Conservation (phyloP, 2,797 vertebrate genomes). For the Enteromius treurensis region DNA sequence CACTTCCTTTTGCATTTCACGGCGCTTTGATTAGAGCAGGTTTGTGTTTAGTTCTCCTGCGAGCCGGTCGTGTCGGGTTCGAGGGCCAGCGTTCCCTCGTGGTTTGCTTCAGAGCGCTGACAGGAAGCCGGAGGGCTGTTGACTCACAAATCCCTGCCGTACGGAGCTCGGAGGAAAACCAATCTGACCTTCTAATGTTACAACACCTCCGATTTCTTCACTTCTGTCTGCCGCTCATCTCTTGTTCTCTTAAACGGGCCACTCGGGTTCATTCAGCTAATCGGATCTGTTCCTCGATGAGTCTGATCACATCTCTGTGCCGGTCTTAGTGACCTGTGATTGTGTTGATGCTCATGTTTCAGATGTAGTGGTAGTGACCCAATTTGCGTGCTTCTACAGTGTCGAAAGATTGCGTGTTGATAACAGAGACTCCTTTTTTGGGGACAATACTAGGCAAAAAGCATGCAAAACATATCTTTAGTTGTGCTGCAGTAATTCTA, state of each 20-base stretch:
- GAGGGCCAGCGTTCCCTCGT: constrained; percentile 57
- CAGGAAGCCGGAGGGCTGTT: constrained; percentile 50
- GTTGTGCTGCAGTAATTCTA: background rate
- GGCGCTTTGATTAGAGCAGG: background rate
- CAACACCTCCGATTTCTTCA: constrained; percentile 42
- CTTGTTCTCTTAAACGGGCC: constrained; percentile 16
- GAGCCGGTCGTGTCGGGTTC: constrained; percentile 31
- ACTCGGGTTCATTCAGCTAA: constrained; percentile 26
- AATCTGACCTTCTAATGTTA: constrained; percentile 63
- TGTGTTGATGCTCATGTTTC: constrained; percentile 5
- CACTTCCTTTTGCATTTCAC: background rate
- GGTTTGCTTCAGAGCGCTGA: constrained; percentile 61
- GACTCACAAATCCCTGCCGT: constrained; percentile 63
- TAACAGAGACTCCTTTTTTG: background rate
- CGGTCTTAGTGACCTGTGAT: background rate
- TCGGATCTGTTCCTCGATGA: constrained; percentile 9
- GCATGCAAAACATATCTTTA: background rate
- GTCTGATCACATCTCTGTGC: constrained; percentile 15
- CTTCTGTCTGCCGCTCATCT: constrained; percentile 34
- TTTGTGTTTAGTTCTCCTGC: constrained; percentile 8
- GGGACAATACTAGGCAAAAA: background rate
- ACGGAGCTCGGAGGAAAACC: constrained; percentile 49
- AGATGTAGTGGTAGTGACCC: background rate
- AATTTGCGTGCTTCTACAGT: background rate
- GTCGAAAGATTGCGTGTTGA: background rate